phyloP scores from a whole-genome alignment of 2,797 vertebrate species.

The Ptychobarbus kaznakovi region DNA sequence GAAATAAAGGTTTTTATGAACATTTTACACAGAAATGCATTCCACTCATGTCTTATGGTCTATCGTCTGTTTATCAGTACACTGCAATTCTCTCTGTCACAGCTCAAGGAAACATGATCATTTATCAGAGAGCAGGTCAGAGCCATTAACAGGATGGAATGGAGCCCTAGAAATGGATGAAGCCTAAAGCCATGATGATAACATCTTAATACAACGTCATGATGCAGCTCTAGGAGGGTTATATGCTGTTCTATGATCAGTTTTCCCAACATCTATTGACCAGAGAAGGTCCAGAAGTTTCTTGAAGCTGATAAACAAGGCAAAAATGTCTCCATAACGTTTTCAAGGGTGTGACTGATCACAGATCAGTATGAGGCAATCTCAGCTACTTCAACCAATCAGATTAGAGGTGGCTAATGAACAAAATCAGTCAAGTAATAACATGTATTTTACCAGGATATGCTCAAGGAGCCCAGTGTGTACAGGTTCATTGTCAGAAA shows the following conservation, averaged over 20 bases:
- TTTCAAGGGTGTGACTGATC: constrained; percentile 17
- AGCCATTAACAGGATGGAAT: constrained; percentile 47
- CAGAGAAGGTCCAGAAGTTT: not conserved
- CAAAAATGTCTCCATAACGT: not conserved
- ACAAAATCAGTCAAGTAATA: not conserved
- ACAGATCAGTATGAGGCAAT: constrained; percentile 6
- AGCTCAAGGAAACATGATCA: not conserved
- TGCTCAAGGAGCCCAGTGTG: constrained; percentile 9
- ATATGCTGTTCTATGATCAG: constrained; percentile 39
- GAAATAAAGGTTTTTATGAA: not conserved
- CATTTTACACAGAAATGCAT: not conserved
- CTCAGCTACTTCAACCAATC: constrained; percentile 15
- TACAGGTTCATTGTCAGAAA: constrained; percentile 1
- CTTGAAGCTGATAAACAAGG: not conserved
- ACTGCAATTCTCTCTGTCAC: not conserved
- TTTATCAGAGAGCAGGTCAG: constrained; percentile 39
- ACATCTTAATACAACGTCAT: constrained; percentile 42
- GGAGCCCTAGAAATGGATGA: constrained; percentile 56
- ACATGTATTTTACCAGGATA: not conserved
- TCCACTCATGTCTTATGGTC: not conserved
- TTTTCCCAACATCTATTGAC: not conserved
- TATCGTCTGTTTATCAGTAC: not conserved
- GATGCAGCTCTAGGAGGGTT: constrained; percentile 14
- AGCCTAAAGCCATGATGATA: constrained; percentile 66
- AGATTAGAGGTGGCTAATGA: not conserved